Conservation (phyloP, 2,888 invertebrate species). For the Diogma glabrata region DNA sequence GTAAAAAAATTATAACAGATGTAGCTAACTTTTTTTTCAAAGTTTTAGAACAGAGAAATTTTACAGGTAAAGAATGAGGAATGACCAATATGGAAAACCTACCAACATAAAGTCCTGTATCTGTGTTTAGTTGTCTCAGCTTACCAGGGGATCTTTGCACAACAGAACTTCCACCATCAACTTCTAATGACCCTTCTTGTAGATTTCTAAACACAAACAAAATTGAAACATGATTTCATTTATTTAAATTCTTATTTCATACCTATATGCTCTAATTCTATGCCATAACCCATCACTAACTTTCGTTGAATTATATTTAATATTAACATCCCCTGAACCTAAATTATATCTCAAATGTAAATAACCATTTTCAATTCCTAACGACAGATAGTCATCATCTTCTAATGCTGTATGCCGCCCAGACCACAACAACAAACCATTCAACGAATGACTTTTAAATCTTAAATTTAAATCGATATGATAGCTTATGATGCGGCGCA, state of each 20-base stretch:
- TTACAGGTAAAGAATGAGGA: neutral
- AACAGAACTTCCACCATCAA: slow-evolving; percentile 76
- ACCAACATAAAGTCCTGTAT: slow-evolving; percentile 86
- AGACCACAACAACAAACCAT: slow-evolving; percentile 77
- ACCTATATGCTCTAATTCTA: slow-evolving; percentile 63
- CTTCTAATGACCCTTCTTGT: slow-evolving; percentile 73
- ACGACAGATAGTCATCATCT: slow-evolving; percentile 66
- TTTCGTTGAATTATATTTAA: slow-evolving; percentile 72
- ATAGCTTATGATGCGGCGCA: slow-evolving; percentile 73
- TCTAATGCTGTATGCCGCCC: slow-evolving; percentile 52
- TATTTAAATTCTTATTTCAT: slow-evolving; percentile 23
- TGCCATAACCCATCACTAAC: slow-evolving; percentile 84
- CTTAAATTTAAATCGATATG: slow-evolving; percentile 80
- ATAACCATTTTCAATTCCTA: slow-evolving; percentile 68
- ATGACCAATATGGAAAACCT: slow-evolving; percentile 24
- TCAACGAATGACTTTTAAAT: slow-evolving; percentile 57
- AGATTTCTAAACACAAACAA: slow-evolving; percentile 55
- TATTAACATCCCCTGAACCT: slow-evolving; percentile 75
- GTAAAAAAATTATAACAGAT: slow-evolving; percentile 24
- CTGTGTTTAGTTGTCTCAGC: slow-evolving; percentile 71
- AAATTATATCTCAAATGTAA: slow-evolving; percentile 63
- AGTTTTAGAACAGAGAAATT: neutral
- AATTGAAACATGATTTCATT: neutral
- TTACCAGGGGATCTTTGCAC: slow-evolving; percentile 75
- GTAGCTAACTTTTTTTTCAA: neutral